Percentiles rank a stretch among this genome's conserved stretches.
Evolutionary conservation across 1,140 invertebrate genomes (phyloP).

Genomic region (Drosophila ogumai): DNA sequence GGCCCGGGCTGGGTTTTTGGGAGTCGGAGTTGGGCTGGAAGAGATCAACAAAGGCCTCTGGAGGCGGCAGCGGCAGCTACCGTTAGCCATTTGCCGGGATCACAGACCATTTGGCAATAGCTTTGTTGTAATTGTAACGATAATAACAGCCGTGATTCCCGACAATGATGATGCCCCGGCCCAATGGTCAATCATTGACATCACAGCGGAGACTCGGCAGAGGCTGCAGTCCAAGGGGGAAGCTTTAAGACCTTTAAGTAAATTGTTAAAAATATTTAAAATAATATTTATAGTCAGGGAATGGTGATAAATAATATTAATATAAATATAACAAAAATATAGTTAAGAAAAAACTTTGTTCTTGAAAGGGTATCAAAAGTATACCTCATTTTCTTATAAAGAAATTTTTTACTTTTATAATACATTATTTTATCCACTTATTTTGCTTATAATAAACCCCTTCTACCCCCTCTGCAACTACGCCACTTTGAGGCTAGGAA

Average conservation of each 20-base stretch:
- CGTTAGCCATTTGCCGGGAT: conserved; percentile 53
- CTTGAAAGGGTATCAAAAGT: neutral
- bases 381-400: neutral
- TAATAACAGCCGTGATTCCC: conserved; percentile 59
- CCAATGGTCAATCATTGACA: conserved; percentile 42
- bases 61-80: conserved; percentile 27
- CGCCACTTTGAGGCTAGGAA: conserved; percentile 23
- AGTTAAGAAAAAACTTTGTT: neutral
- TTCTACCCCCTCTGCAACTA: neutral
- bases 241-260: no score
- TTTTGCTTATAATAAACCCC: neutral
- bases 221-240: conserved; percentile 1
- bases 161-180: conserved; percentile 18
- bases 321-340: neutral
- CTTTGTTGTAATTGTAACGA: conserved; percentile 67
- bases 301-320: no score
- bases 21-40: neutral
- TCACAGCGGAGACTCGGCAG: conserved; percentile 4
- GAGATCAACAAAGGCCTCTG: conserved; percentile 40
- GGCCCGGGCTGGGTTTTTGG: conserved; percentile 23
- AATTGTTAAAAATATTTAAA: neutral
- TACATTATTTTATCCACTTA: neutral
- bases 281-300: neutral
- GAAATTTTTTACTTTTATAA: neutral
- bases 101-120: conserved; percentile 67